Percentiles rank a stretch among this genome's conserved stretches.
Evolutionary conservation across 2,797 vertebrate genomes (phyloP).

Genomic region (Dallia pectoralis): DNA sequence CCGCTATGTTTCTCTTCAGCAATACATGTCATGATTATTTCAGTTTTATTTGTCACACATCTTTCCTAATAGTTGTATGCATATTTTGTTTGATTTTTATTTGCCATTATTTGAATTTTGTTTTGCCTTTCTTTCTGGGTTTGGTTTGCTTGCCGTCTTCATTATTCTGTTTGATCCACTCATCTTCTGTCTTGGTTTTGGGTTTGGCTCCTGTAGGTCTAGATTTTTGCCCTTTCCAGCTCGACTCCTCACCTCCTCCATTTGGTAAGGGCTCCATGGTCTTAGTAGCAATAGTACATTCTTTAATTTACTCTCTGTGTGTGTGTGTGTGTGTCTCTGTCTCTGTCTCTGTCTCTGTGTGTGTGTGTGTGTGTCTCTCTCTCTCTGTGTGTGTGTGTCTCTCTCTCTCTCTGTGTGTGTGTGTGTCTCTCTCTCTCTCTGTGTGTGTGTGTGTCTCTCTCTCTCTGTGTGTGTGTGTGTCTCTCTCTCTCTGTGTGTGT

Average conservation of each 20-base stretch:
- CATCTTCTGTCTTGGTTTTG: slow-evolving; percentile 96
- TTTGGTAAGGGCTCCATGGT: slow-evolving; percentile 96
- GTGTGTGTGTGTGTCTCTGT: slow-evolving; percentile 45
- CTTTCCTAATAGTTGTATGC: slow-evolving; percentile 60
- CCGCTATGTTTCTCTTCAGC: slow-evolving; percentile 27
- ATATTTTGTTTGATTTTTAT: slow-evolving; percentile 56
- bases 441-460: slow-evolving; percentile 44
- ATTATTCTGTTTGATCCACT: slow-evolving; percentile 82
- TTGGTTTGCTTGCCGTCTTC: slow-evolving; percentile 67
- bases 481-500: slow-evolving; percentile 25
- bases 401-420: slow-evolving; percentile 11
- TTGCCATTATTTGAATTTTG: slow-evolving; percentile 64
- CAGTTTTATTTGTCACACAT: slow-evolving; percentile 29
- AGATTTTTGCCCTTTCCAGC: slow-evolving; percentile 99
- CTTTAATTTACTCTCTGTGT: slow-evolving; percentile 53
- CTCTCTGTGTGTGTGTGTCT: slow-evolving; percentile 3
- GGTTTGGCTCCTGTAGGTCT: slow-evolving; percentile 99
- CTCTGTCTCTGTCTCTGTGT: slow-evolving; percentile 40
- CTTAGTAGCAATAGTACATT: slow-evolving; percentile 78
- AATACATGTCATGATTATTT: slow-evolving; percentile 31
- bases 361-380: slow-evolving; percentile 38
- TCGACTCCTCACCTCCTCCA: slow-evolving; percentile 95
- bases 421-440: slow-evolving; percentile 44
- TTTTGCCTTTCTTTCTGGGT: slow-evolving; percentile 5
- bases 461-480: slow-evolving; percentile 3